Percentiles rank a stretch among this genome's conserved stretches.
Conservation (phyloP, 2,888 invertebrate genomes). For the Hartigia nigra region DNA sequence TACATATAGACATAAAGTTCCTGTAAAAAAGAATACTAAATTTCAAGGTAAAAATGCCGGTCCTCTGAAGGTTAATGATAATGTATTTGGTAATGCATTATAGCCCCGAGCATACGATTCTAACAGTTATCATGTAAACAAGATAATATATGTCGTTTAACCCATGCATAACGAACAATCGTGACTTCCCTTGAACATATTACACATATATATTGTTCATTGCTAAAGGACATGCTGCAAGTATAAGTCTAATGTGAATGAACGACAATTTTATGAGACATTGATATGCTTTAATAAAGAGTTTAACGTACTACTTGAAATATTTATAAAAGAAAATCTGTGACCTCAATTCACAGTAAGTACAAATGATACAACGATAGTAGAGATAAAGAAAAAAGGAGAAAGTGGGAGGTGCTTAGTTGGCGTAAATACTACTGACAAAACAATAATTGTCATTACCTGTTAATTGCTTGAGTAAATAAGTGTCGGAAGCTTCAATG, state of each 20-base stretch:
- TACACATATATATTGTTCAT: constrained; percentile 20
- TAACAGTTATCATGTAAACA: background rate
- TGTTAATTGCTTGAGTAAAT: background rate
- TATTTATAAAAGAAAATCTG: background rate
- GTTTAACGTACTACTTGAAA: background rate
- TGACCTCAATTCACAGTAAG: background rate
- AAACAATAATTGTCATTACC: background rate
- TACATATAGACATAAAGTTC: too few species aligned
- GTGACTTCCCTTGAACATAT: constrained; percentile 31
- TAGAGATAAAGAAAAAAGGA: background rate
- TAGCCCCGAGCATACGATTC: background rate
- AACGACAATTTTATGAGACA: constrained; percentile 10
- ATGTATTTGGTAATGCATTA: constrained; percentile 15
- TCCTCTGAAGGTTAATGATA: too few species aligned
- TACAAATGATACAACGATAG: background rate
- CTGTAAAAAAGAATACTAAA: too few species aligned
- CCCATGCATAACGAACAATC: constrained; percentile 35
- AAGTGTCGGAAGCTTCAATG: background rate
- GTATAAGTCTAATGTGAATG: constrained; percentile 11
- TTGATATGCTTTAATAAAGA: constrained; percentile 1
- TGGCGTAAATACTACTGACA: background rate
- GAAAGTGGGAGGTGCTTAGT: background rate
- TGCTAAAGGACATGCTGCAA: background rate
- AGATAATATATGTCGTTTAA: constrained; percentile 16
- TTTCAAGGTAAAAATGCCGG: too few species aligned